These are phyloP conservation scores for Caenorhabditis sp. DNA, from an alignment of 2,888 invertebrate genomes.

Conservation along the genomic window DNA sequence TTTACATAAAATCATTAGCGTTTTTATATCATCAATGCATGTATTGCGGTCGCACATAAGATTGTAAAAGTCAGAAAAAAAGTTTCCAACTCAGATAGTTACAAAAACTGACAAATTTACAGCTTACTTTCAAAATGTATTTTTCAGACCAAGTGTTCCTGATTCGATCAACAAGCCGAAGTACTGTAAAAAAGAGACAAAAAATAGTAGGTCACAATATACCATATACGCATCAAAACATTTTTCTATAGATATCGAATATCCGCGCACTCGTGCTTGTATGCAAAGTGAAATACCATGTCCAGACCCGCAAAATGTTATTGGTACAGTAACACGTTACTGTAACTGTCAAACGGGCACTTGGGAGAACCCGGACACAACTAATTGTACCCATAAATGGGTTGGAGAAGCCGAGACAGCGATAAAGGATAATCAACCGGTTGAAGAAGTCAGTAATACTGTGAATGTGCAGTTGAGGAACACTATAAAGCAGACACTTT, in stretches of 20 bases:
- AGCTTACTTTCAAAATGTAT: background rate
- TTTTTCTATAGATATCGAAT: constrained; percentile 24
- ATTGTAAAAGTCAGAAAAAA: no score
- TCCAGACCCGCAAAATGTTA: constrained; percentile 50
- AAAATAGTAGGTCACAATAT: constrained; percentile 12
- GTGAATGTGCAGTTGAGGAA: constrained; percentile 42
- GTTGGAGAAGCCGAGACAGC: constrained; percentile 39
- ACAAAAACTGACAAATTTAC: no score
- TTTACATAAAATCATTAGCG: no score
- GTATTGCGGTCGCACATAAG: no score
- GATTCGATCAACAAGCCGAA: constrained; percentile 29
- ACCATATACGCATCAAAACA: no score
- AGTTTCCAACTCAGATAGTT: no score
- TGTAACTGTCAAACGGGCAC: constrained; percentile 55
- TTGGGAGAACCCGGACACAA: constrained; percentile 52
- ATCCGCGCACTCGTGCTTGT: constrained; percentile 48
- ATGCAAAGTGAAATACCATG: constrained; percentile 46
- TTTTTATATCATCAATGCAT: no score
- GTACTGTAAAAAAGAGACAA: constrained; percentile 35
- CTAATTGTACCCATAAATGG: constrained; percentile 58
- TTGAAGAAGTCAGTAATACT: constrained; percentile 40
- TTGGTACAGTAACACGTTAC: constrained; percentile 54
- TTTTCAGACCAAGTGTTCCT: constrained; percentile 35
- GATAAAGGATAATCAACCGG: constrained; percentile 39
- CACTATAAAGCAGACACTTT: constrained; percentile 34